Conservation (phyloP, 2,888 invertebrate genomes). For the Homarus gammarus region DNA sequence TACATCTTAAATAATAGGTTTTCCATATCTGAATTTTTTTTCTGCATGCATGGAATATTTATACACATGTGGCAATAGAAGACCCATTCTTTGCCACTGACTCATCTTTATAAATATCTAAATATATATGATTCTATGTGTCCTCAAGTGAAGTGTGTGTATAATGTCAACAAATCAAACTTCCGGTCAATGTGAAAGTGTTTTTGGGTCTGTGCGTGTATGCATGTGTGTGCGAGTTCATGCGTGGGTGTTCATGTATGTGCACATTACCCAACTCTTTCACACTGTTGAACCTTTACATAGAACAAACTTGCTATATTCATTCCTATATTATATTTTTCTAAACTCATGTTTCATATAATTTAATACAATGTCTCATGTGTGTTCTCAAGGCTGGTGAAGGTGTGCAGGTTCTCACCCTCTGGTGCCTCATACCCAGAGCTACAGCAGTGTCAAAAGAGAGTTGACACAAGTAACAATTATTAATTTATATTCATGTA, state of each 20-base stretch:
- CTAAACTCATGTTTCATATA: constrained; percentile 9
- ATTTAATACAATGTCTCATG: neutral
- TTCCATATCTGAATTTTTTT: neutral
- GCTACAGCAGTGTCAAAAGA: no score
- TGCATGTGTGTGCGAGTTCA: constrained; percentile 15
- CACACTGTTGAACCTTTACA: constrained; percentile 27
- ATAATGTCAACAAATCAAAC: neutral
- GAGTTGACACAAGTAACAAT: no score
- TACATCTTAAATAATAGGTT: neutral
- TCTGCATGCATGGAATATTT: neutral
- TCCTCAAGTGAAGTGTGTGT: constrained; percentile 9
- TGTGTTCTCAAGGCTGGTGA: neutral
- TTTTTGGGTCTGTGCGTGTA: neutral
- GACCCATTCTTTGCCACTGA: neutral
- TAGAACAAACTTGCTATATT: constrained; percentile 1
- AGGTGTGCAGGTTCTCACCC: no score
- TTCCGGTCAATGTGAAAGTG: neutral
- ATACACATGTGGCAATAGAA: neutral
- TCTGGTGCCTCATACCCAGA: no score
- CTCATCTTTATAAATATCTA: neutral
- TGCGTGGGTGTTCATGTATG: constrained; percentile 6
- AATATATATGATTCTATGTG: neutral
- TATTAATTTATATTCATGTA: no score
- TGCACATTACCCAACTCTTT: neutral
- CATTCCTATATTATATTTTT: constrained; percentile 30